Percentiles rank a stretch among this genome's conserved stretches.
Evolutionary conservation across 2,113 vertebrate species (phyloP).

Genomic region (Ammodramus savannarum): DNA sequence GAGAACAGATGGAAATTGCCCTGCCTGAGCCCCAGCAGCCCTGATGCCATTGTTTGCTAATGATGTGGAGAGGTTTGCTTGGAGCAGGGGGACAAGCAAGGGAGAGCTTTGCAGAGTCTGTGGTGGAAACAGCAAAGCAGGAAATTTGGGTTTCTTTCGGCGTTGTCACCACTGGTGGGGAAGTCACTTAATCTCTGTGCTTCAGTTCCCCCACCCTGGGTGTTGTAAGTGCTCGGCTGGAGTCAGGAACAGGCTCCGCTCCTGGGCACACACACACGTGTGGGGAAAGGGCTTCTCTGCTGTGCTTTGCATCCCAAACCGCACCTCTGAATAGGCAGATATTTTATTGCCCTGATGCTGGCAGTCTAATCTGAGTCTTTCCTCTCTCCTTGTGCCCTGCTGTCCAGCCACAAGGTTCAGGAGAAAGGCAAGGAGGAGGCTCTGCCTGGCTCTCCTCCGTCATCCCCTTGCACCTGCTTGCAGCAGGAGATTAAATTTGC

Average conservation of each 20-base stretch:
- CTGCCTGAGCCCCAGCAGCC: background rate
- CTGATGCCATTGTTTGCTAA: background rate
- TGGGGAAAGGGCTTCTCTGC: background rate
- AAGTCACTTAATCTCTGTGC: background rate
- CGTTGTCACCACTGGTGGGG: background rate
- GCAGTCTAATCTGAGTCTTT: background rate
- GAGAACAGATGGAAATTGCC: background rate
- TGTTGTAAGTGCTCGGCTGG: rapidly evolving
- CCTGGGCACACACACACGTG: rapidly evolving
- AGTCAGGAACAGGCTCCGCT: background rate
- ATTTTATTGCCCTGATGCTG: background rate
- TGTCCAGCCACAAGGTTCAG: background rate
- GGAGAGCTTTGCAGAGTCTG: background rate
- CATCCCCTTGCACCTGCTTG: background rate
- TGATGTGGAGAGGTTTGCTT: background rate
- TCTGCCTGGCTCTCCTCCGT: background rate
- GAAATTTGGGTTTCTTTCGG: constrained; percentile 12
- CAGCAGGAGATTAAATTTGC: background rate
- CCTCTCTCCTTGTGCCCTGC: background rate
- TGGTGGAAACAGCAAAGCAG: background rate
- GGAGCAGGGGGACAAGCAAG: background rate
- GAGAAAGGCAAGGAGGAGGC: background rate
- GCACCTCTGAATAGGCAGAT: background rate
- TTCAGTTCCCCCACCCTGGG: background rate
- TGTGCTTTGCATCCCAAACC: background rate